Evolutionary conservation across 2,797 vertebrate genomes (phyloP).

Genomic region (Sphaeramia orbicularis): DNA sequence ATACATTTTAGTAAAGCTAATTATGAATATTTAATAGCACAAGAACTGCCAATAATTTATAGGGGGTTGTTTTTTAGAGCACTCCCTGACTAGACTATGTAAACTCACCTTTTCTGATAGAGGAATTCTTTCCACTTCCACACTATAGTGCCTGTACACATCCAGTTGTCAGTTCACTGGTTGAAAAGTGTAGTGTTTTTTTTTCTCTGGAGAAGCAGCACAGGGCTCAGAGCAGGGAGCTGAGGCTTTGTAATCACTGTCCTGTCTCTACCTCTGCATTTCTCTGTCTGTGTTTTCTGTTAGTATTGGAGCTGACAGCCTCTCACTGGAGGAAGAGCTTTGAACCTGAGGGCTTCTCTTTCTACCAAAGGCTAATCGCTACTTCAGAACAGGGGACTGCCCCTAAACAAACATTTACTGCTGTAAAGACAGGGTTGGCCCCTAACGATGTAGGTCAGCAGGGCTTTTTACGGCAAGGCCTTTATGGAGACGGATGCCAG

Average conservation of each 20-base stretch:
- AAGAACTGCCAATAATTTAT: neutral
- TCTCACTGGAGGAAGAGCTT: constrained; percentile 77
- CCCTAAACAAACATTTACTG: constrained; percentile 83
- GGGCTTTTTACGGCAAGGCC: constrained; percentile 76
- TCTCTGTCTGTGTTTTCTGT: constrained; percentile 73
- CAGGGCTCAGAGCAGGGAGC: constrained; percentile 54
- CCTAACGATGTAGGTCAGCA: constrained; percentile 80
- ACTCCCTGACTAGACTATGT: constrained; percentile 29
- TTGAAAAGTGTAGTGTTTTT: constrained; percentile 45
- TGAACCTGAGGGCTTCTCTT: constrained; percentile 77
- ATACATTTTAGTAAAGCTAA: neutral
- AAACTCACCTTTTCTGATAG: constrained; percentile 30
- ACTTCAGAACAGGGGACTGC: constrained; percentile 70
- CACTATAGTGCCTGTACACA: constrained; percentile 36
- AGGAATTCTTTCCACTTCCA: constrained; percentile 41
- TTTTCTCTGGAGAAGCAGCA: constrained; percentile 45
- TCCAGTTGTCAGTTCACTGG: constrained; percentile 60
- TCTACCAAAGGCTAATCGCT: constrained; percentile 79
- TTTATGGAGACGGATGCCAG: constrained; percentile 85
- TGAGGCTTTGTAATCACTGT: constrained; percentile 70
- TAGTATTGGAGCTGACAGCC: constrained; percentile 80
- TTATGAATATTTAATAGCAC: constrained; percentile 11
- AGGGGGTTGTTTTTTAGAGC: constrained; percentile 10
- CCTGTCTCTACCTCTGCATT: constrained; percentile 64
- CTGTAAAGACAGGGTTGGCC: constrained; percentile 77